Conservation (phyloP, 2,888 invertebrate species). For the Drosophila aldrichi region DNA sequence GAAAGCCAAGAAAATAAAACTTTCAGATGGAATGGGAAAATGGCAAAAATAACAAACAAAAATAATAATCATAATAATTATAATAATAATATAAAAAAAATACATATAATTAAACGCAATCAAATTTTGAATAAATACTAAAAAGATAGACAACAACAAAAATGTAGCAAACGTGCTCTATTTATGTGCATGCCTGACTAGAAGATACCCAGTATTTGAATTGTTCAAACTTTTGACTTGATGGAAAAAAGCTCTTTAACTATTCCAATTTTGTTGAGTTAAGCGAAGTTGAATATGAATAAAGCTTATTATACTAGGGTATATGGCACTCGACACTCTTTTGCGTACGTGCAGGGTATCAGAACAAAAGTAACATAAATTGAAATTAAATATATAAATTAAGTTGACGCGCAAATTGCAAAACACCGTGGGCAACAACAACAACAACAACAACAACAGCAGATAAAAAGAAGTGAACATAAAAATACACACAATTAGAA, state of each 20-base stretch:
- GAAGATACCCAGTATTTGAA: conserved; percentile 4
- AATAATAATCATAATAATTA: conserved; percentile 44
- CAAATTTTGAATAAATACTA: conserved; percentile 65
- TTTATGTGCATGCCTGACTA: background rate
- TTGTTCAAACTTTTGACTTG: no score
- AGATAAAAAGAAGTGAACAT: conserved; percentile 17
- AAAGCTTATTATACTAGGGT: no score
- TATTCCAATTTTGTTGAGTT: no score
- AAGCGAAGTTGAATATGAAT: no score
- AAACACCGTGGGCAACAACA: conserved; percentile 13
- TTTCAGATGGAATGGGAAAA: conserved; percentile 22
- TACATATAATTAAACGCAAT: conserved; percentile 69
- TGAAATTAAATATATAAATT: conserved; percentile 49
- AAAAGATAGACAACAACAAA: conserved; percentile 30
- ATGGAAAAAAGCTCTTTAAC: no score
- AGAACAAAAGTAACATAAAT: conserved; percentile 40
- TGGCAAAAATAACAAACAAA: conserved; percentile 12
- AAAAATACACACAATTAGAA: conserved; percentile 56
- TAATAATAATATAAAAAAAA: background rate
- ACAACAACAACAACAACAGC: no score
- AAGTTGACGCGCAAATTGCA: conserved; percentile 31
- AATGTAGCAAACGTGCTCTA: background rate
- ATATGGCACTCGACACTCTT: no score
- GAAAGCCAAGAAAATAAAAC: conserved; percentile 48
- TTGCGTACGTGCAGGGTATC: background rate